Evolutionary conservation across 1,140 invertebrate genomes (phyloP), one percentile per base, ranked within the genome.

Genomic region (Drosophila fuyamai): DNA sequence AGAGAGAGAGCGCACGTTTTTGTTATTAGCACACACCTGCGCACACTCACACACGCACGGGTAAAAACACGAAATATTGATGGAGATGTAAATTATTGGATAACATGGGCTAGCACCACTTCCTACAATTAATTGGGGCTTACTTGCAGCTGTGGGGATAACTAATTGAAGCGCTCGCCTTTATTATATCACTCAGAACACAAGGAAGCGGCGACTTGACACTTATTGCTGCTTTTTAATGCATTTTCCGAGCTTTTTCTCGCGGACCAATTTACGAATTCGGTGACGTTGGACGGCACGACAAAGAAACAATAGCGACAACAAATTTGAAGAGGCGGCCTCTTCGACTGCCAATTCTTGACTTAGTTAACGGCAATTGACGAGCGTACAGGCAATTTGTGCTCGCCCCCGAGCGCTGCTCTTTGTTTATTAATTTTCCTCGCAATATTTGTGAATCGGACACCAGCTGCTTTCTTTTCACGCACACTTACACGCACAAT

Each of bases 221-320:
- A 51, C 48, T 35, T 68, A 32, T 73, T 50, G 35, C 72, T 56
- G 46, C 40, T 55, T 65, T 67, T 53, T 55, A 60, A 46, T 59
- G 55, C 78, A 86, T 86, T 66, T 60, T 76, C 32, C 27, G 73
- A 57, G 27, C 53, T 51, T 67, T 67, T 70, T 58, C 61, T 77
- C 62, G 67, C 68, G 76, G 47, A 72, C 60, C 58, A 79, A 85
- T 80, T 85, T 79, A 83, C 82, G 68, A 57, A 66, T 86, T 85
- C 74, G 74, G 65, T 85, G 81, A 85, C 82, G 81, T 76, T 66
- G 73, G 36, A 57, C 60, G 72, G 48, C n/a, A n/a, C 40, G 40
- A 41, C 41, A 8, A 48, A 29, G 27, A 47, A 36, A 53, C 60
- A 55, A 38, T 23, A 32, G 44, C 35, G 23, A 44, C 14, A 16